A percentile compares a stretch with the other conserved stretches of the same genome.
Conservation (phyloP, 2,888 invertebrate species). For the Campopleginae sp. region DNA sequence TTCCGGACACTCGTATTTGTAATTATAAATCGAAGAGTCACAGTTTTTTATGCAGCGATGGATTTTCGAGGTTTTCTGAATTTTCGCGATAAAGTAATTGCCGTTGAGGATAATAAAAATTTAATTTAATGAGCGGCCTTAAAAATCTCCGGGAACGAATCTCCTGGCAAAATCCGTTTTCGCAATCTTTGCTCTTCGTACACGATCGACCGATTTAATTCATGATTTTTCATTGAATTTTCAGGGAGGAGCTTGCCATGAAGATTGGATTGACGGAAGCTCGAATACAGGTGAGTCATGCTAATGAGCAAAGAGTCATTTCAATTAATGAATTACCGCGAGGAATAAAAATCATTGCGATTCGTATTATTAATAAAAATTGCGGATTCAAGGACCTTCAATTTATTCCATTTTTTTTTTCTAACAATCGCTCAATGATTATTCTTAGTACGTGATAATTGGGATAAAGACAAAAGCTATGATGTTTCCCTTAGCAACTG, state of each 20-base stretch:
- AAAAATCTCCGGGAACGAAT: slow-evolving; percentile 57
- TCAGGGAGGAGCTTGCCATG: slow-evolving; percentile 97
- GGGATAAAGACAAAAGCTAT: not conserved
- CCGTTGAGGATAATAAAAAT: not conserved
- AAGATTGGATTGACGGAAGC: slow-evolving; percentile 97
- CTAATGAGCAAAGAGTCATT: slow-evolving; percentile 21
- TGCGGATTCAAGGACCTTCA: not conserved
- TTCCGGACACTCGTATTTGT: not conserved
- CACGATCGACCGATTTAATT: slow-evolving; percentile 56
- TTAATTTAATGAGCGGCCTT: slow-evolving; percentile 61
- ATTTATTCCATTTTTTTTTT: slow-evolving; percentile 2
- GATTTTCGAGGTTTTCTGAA: not conserved
- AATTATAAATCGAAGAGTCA: not conserved
- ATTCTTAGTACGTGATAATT: slow-evolving; percentile 4
- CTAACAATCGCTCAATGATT: not conserved
- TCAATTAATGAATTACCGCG: not conserved
- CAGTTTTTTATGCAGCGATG: not conserved
- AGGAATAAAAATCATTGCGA: not conserved
- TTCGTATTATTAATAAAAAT: not conserved
- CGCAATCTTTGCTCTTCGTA: slow-evolving; percentile 51
- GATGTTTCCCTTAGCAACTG: slow-evolving; percentile 9
- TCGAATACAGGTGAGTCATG: slow-evolving; percentile 93
- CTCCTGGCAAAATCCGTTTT: not conserved
- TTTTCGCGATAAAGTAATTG: not conserved
- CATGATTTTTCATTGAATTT: slow-evolving; percentile 77